Conservation (phyloP, 2,113 vertebrate genomes). For the Anoura caudifer region DNA sequence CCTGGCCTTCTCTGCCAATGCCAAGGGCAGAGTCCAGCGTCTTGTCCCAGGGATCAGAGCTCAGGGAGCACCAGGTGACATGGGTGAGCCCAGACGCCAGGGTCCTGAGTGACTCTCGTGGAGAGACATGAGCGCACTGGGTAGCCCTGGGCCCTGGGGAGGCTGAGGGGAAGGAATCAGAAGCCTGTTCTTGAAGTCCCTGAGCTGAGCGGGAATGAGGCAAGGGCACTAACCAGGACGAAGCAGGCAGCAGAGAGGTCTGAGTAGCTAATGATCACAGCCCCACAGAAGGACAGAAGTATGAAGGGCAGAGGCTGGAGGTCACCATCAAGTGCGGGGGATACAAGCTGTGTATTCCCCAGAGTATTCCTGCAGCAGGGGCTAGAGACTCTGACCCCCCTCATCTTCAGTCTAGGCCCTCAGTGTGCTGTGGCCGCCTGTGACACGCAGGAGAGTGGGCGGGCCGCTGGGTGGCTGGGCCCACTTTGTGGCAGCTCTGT, state of each 20-base stretch:
- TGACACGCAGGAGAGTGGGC: not conserved
- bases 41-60: not conserved
- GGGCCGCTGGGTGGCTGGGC: not conserved
- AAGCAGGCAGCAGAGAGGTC: not conserved
- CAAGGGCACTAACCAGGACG: not conserved
- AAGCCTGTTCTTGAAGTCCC: not conserved
- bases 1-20: not conserved
- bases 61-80: not conserved
- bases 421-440: not conserved
- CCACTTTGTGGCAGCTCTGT: not conserved
- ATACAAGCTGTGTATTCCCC: not conserved
- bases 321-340: not conserved
- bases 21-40: not conserved
- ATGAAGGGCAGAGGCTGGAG: no score
- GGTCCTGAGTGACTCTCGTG: not conserved
- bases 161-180: not conserved
- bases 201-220: not conserved
- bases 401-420: not conserved
- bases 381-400: not conserved
- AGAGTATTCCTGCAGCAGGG: not conserved
- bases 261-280: not conserved
- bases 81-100: not conserved
- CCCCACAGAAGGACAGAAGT: not conserved
- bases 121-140: not conserved
- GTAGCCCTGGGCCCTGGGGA: not conserved